Percentiles rank a stretch among this genome's conserved stretches.
phyloP scores from a whole-genome alignment of 2,113 vertebrate genomes.

The Setophaga kirtlandii region DNA sequence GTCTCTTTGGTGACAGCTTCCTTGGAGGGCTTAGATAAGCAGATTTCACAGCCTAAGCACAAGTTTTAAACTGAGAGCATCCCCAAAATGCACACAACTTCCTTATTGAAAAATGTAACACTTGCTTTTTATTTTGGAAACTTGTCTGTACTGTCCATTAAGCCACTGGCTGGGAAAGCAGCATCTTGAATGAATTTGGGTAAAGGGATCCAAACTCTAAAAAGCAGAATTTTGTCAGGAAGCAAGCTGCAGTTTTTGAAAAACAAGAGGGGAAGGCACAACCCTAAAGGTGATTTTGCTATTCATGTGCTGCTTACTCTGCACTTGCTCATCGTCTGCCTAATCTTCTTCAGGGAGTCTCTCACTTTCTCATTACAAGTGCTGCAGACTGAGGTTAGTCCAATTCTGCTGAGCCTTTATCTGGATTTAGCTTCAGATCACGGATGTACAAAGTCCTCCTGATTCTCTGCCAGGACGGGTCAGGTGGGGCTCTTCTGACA shows the following conservation, averaged over 20 bases:
- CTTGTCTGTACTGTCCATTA: background rate
- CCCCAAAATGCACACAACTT: background rate
- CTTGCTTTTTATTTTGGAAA: background rate
- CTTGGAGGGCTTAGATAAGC: background rate
- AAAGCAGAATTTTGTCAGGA: background rate
- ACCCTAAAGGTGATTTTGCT: background rate
- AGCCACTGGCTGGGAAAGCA: background rate
- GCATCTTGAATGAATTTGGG: background rate
- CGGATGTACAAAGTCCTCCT: background rate
- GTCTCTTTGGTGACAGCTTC: background rate
- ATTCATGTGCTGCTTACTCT: background rate
- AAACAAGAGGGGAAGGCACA: background rate
- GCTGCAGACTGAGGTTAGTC: background rate
- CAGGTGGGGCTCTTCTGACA: background rate
- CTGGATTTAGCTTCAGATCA: background rate
- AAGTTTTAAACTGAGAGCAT: background rate
- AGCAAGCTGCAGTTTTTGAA: background rate
- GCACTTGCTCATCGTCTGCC: background rate
- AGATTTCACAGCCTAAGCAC: background rate
- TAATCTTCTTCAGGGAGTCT: background rate
- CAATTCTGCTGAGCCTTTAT: background rate
- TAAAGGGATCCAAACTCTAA: background rate
- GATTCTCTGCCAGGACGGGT: background rate
- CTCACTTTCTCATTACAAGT: background rate
- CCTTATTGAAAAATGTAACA: rapidly evolving